A percentile compares a stretch with the other conserved stretches of the same genome.
Evolutionary conservation across 1,140 invertebrate genomes (phyloP).

Genomic region (Drosophila neocordata): DNA sequence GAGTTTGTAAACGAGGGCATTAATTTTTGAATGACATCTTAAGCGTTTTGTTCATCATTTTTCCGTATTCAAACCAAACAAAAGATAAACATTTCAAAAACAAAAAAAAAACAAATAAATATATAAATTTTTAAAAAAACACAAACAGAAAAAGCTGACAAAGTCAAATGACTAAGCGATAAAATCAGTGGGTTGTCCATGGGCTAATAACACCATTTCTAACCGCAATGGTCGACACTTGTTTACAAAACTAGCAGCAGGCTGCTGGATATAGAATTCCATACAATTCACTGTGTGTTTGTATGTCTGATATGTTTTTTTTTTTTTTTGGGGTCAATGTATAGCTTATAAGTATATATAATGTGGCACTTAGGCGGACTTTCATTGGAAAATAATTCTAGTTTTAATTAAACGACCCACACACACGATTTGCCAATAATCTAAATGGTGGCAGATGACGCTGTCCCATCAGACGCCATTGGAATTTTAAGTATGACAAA

Average conservation of each 20-base stretch:
- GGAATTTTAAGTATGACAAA: conserved; percentile 49
- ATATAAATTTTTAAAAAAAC: not conserved
- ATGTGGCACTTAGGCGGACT: conserved; percentile 12
- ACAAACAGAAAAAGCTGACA: conserved; percentile 14
- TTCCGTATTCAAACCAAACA: conserved; percentile 17
- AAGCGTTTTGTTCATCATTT: not conserved
- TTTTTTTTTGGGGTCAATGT: conserved; percentile 27
- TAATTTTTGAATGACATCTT: conserved; percentile 27
- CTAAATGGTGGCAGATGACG: conserved; percentile 46
- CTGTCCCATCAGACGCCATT: conserved; percentile 10
- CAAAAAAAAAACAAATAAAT: conserved; percentile 15
- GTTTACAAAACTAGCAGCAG: conserved; percentile 31
- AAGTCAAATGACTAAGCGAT: conserved; percentile 35
- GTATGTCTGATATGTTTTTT: not conserved
- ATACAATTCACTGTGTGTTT: not conserved
- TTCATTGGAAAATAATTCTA: conserved; percentile 20
- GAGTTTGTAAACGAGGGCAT: not conserved
- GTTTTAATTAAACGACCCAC: conserved; percentile 66
- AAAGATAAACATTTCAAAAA: conserved; percentile 48
- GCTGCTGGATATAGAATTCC: conserved; percentile 21
- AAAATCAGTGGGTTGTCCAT: conserved; percentile 59
- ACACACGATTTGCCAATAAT: conserved; percentile 42
- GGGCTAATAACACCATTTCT: conserved; percentile 9
- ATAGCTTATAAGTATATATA: conserved; percentile 16
- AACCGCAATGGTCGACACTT: conserved; percentile 26